These are phyloP conservation scores for Neocrepidodera transversa DNA, from an alignment of 2,888 invertebrate species.

Conservation along the genomic window DNA sequence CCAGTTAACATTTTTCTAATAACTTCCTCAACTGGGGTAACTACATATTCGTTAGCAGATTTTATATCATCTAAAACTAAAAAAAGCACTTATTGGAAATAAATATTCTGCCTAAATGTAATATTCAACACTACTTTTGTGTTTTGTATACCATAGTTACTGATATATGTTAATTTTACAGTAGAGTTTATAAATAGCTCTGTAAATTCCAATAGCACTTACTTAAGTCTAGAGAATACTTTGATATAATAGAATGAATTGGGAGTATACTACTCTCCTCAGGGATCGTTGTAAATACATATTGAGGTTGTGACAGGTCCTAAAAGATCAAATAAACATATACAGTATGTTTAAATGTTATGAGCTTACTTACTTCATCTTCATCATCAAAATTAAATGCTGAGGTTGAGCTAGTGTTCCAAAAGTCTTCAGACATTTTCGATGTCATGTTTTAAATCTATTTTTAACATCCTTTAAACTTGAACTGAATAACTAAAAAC, in stretches of 20 bases:
- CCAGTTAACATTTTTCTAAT: conserved; percentile 64
- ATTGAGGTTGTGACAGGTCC: conserved; percentile 22
- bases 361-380: conserved; percentile 62
- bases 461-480: neutral
- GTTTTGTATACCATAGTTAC: too few relatives aligned
- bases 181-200: too few relatives aligned
- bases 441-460: conserved; percentile 24
- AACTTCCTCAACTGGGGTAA: conserved; percentile 59
- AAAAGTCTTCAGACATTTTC: conserved; percentile 71
- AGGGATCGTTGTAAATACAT: conserved; percentile 25
- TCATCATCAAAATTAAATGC: conserved; percentile 83
- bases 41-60: conserved; percentile 42
- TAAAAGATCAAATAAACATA: conserved; percentile 7
- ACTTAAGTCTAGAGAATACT: conserved; percentile 48
- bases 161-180: too few relatives aligned
- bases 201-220: conserved; percentile 24
- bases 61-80: conserved; percentile 61
- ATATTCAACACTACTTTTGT: too few relatives aligned
- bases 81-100: conserved; percentile 38
- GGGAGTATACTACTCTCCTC: conserved; percentile 50
- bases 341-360: neutral
- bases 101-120: too few relatives aligned
- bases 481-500: too few relatives aligned
- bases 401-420: conserved; percentile 77
- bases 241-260: conserved; percentile 54